These are phyloP conservation scores for Planiliza haematocheilus DNA, from an alignment of 2,113 vertebrate species.

Conservation along the genomic window DNA sequence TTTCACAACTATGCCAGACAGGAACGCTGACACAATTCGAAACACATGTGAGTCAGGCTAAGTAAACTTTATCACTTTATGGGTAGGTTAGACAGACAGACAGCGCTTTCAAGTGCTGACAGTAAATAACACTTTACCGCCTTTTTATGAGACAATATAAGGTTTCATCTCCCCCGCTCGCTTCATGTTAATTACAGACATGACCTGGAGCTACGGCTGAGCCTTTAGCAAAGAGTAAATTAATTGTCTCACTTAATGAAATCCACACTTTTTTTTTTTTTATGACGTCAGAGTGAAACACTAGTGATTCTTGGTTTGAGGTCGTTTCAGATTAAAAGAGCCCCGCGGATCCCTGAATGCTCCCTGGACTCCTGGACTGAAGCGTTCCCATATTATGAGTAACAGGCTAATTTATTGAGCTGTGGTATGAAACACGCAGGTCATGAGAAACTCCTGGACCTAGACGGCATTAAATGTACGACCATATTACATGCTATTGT, in stretches of 20 bases:
- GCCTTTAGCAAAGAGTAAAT: not conserved
- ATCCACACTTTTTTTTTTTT: constrained; percentile 2
- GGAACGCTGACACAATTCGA: constrained; percentile 21
- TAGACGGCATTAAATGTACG: not conserved
- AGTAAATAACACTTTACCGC: not conserved
- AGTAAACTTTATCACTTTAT: constrained; percentile 10
- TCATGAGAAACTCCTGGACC: constrained; percentile 18
- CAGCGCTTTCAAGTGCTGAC: not conserved
- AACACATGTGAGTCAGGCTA: constrained; percentile 21
- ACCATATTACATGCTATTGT: constrained; percentile 19
- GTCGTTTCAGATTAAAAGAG: not conserved
- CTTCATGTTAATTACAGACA: not conserved
- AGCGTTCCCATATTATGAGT: not conserved
- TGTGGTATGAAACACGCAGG: constrained; percentile 1
- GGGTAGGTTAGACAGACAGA: not conserved
- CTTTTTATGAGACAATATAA: no score
- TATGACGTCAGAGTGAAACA: not conserved
- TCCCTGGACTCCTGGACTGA: not conserved
- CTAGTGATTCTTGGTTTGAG: not conserved
- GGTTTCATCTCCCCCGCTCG: not conserved
- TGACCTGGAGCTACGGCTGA: not conserved
- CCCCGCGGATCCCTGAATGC: not conserved
- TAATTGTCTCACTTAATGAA: not conserved
- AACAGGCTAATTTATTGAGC: constrained; percentile 2
- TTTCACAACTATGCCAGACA: no score